Percentiles rank a stretch among this genome's conserved stretches.
Evolutionary conservation across 2,888 invertebrate genomes (phyloP).

Genomic region (Cyclophora punctaria): DNA sequence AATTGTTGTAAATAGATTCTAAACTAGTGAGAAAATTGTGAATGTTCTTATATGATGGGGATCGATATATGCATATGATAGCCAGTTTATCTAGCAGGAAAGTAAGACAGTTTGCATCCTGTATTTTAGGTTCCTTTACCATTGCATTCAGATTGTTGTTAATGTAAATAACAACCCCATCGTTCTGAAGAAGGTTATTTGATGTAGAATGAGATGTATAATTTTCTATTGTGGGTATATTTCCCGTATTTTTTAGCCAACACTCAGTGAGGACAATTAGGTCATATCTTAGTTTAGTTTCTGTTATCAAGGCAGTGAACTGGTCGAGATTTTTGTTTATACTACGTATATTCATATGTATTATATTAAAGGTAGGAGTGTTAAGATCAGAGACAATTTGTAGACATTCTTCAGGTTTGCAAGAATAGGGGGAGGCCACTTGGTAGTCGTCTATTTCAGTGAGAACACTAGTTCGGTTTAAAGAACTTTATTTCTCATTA

Average conservation of each 20-base stretch:
- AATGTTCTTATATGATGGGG: not conserved
- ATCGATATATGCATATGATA: slow-evolving; percentile 1
- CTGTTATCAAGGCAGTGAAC: not conserved
- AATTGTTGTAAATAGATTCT: not conserved
- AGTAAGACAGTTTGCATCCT: not conserved
- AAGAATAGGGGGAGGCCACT: too few relatives aligned
- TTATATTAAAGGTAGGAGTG: not conserved
- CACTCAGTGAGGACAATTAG: not conserved
- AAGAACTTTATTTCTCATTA: too few relatives aligned
- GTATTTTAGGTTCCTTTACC: not conserved
- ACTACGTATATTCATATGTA: not conserved
- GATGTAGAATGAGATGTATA: not conserved
- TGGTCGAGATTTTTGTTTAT: not conserved
- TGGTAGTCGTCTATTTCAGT: too few relatives aligned
- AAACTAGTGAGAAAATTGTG: not conserved
- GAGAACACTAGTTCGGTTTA: too few relatives aligned
- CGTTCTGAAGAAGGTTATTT: not conserved
- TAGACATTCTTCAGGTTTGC: too few relatives aligned
- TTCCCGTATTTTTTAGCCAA: not conserved
- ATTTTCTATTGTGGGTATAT: not conserved
- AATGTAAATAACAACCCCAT: not conserved
- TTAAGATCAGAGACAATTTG: too few relatives aligned
- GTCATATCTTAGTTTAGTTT: not conserved
- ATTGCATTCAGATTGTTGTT: not conserved
- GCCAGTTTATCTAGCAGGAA: not conserved